Evolutionary conservation across 2,113 vertebrate species (phyloP), one percentile per base, ranked within the genome.

Genomic region (Elgaria multicarinata): DNA sequence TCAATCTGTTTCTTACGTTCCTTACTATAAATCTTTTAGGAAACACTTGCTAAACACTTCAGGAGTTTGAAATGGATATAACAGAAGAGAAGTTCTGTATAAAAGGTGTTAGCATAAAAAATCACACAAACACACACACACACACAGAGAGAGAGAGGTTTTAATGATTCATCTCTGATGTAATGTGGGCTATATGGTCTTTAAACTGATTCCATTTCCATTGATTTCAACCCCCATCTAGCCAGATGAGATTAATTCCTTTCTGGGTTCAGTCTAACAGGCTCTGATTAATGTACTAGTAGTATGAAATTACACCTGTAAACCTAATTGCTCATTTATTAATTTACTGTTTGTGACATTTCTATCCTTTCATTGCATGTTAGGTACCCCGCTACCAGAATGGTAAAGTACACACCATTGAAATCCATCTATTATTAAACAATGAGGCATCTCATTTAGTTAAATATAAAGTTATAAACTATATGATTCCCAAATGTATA

Each of bases 391-490:
- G 69, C 93, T 89, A 79, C 91, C 28, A 3, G 1, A 50, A 24
- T 53, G 88, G 80, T 77, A 91, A 87, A 87, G 85, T 94, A 85
- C 89, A 94, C 94, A 93, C 90, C 1, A 4, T 75, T 90, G 85
- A 91, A 93, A 93, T 93, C 91, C 50, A 88, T 91, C 94, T 90
- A 88, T 92, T 95, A 96, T 94, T 95, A 92, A 92, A 90, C 94
- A 83, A 89, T 93, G 92, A 91, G 87, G 90, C 92, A 90, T 67
- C 82, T 94, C 89, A 93, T 95, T 94, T 95, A 95, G 95, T 96
- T 94, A 96, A 96, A 95, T 88, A 72, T 91, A 83, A 87, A 90
- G 94, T 93, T 93, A 74, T 93, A 95, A 94, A 93, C 88, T 72
- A 89, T 93, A 95, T 90, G 53, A 90, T 86, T 93, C 94, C 95